Percentiles rank a stretch among this genome's conserved stretches.
These are phyloP conservation scores for Hylaeus anthracinus DNA, from an alignment of 1,140 invertebrate species.

Conservation along the genomic window DNA sequence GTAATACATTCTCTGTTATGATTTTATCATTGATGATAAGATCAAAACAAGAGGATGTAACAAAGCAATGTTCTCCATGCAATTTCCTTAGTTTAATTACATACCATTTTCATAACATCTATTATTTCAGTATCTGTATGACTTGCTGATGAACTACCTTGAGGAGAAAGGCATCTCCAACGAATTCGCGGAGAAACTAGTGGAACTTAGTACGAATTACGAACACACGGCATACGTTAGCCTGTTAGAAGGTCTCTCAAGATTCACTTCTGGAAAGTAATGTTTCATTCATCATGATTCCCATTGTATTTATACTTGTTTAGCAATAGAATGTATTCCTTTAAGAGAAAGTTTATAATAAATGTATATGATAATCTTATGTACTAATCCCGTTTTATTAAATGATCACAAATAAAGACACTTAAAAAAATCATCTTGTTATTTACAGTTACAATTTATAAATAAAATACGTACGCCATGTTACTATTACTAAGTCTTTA, in stretches of 20 bases:
- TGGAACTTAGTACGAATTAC: slow-evolving; percentile 92
- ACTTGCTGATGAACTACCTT: slow-evolving; percentile 95
- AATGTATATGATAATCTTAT: slow-evolving; percentile 12
- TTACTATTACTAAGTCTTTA: too few relatives aligned
- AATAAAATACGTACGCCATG: neutral
- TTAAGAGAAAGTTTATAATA: slow-evolving; percentile 44
- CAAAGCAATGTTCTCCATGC: slow-evolving; percentile 9
- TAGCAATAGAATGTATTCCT: slow-evolving; percentile 45
- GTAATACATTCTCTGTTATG: slow-evolving; percentile 59
- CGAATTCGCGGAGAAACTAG: slow-evolving; percentile 93
- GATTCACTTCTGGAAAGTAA: slow-evolving; percentile 88
- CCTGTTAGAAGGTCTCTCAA: slow-evolving; percentile 91
- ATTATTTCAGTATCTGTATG: slow-evolving; percentile 92
- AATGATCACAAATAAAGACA: slow-evolving; percentile 9
- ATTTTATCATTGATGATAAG: slow-evolving; percentile 3
- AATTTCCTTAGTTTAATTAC: neutral
- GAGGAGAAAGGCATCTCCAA: slow-evolving; percentile 96
- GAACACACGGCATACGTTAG: slow-evolving; percentile 94
- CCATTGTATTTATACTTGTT: slow-evolving; percentile 22
- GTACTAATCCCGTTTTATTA: neutral
- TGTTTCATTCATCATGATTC: slow-evolving; percentile 51
- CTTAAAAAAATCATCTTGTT: too few relatives aligned
- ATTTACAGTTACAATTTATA: neutral
- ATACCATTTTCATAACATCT: slow-evolving; percentile 25
- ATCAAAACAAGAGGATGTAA: slow-evolving; percentile 25